Base-by-base conservation (phyloP, 2,797 vertebrate genomes). In the Dromococcyx pavoninus region DNA sequence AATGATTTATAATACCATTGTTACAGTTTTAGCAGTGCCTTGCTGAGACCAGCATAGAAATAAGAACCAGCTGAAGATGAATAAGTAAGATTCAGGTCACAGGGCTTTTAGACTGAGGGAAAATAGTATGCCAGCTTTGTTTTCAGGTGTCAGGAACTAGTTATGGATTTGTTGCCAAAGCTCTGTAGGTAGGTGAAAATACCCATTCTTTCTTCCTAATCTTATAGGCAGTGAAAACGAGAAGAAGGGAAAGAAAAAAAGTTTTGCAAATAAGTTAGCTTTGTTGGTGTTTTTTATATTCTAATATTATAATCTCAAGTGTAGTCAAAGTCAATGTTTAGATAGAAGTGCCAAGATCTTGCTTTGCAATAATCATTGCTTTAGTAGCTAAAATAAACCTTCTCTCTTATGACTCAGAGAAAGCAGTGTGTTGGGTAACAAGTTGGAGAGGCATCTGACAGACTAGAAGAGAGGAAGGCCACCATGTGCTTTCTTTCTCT, bases 381-480 rank as follows among this genome's bases (percentile, higher is more conserved):
- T 75, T 27, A 62, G 82, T 30, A 75, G 54, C 84, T 91, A 87
- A 95, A 92, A 93, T 86, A 89, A 94, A 79, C 86, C 22, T 71
- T 53, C 46, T 73, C 24, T 67, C 57, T 70, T 61, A 65, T 69
- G 87, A 92, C 60, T 94, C 53, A 64, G 51, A 78, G 64, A 56
- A 92, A 92, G 82, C 3, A 3, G 37, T 77, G 28, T 87, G 72
- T 88, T 70, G 62, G 70, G 74, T 91, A 80, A 69, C 65, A 88
- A 41, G 66, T 9, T 58, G 19, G n/a, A 33, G 30, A 65, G 82
- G 57, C 69, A 92, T 72, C 65, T 91, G 76, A 54, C 79, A 88
- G 43, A 51, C 41, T 92, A 72, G 72, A 83, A 92, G 78, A 0
- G 5, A 69, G 69, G 58, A 88, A 65, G 41, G 33, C 44, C 77